These are phyloP conservation scores for Trogon surrucura DNA, from an alignment of 2,113 vertebrate species.

Conservation along the genomic window DNA sequence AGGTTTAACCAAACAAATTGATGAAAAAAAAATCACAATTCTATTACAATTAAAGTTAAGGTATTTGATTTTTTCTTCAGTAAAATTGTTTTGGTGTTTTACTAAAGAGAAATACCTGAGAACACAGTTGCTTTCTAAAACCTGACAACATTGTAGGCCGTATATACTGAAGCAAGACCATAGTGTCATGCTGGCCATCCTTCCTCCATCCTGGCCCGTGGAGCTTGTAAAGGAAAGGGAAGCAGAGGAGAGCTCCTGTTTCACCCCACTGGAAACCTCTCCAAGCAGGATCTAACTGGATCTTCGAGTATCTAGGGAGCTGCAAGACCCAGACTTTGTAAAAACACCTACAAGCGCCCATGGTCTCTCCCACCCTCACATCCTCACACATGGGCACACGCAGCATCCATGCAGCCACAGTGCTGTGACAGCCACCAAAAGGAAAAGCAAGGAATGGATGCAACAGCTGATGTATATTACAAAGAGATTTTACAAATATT, in stretches of 20 bases:
- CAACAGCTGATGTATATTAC: background rate
- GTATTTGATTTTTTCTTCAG: background rate
- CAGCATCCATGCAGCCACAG: background rate
- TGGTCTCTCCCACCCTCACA: fast-evolving
- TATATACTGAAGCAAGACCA: background rate
- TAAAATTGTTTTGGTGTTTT: background rate
- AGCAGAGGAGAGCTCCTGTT: background rate
- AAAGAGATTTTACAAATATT: background rate
- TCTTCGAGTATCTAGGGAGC: fast-evolving
- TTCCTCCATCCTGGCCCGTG: background rate
- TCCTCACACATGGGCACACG: fast-evolving
- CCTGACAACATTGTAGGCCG: background rate
- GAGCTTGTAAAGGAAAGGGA: background rate
- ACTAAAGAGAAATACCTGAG: background rate
- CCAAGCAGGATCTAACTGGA: background rate
- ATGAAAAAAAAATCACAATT: background rate
- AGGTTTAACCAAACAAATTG: background rate
- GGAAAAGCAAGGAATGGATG: background rate
- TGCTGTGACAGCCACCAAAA: fast-evolving
- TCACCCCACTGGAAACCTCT: background rate
- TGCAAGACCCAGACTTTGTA: background rate
- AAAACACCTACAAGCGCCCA: background rate
- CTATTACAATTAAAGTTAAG: background rate
- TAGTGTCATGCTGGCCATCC: fast-evolving
- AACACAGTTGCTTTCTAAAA: background rate